A percentile compares a stretch with the other conserved stretches of the same genome.
phyloP scores from a whole-genome alignment of 2,797 vertebrate genomes.

The Hipposideros larvatus region DNA sequence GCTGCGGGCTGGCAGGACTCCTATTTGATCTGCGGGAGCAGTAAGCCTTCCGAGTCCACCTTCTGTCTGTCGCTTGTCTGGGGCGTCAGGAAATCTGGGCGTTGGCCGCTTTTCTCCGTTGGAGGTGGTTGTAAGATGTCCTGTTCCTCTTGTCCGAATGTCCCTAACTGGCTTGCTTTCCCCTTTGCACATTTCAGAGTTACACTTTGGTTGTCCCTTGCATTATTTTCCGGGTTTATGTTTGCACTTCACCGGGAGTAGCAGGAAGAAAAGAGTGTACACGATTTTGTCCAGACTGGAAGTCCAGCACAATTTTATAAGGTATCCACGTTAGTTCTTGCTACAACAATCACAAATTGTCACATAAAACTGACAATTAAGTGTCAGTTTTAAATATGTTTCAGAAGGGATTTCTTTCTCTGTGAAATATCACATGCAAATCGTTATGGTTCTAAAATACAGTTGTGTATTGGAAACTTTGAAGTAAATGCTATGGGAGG shows the following conservation, averaged over 20 bases:
- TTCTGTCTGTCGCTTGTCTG: neutral
- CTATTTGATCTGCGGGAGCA: neutral
- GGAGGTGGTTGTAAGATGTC: rapidly evolving
- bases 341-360: neutral
- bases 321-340: neutral
- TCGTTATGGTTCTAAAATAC: neutral
- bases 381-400: neutral
- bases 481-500: neutral
- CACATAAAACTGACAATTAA: neutral
- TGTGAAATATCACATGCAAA: neutral
- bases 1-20: neutral
- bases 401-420: neutral
- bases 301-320: neutral
- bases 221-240: neutral
- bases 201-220: neutral
- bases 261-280: neutral
- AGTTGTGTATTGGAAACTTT: neutral
- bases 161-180: neutral
- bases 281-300: neutral
- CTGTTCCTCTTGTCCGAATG: neutral
- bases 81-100: rapidly evolving
- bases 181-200: neutral
- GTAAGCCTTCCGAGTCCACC: neutral
- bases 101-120: rapidly evolving
- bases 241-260: neutral